Evolutionary conservation across 1,140 invertebrate species (phyloP).

Genomic region (Rhynchophorus ferrugineus): DNA sequence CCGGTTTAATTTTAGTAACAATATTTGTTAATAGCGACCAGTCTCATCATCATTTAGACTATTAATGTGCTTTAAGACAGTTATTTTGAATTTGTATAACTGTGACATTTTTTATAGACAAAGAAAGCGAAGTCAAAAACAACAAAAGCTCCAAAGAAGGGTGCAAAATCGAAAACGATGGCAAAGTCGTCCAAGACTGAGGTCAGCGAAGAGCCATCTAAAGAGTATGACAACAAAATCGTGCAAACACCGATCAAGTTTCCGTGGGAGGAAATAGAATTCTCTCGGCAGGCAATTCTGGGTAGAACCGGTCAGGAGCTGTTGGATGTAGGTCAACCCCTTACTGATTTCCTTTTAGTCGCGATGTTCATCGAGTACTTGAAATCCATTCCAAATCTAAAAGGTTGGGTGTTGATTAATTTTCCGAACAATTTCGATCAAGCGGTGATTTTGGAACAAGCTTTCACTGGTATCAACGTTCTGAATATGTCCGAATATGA

Average conservation of each 20-base stretch:
- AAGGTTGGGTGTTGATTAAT: conserved; percentile 55
- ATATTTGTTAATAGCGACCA: too few species aligned
- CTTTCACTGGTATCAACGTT: conserved; percentile 22
- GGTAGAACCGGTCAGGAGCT: conserved; percentile 49
- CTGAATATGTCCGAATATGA: conserved; percentile 4
- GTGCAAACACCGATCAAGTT: conserved; percentile 48
- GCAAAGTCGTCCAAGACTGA: conserved; percentile 8
- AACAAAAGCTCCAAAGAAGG: conserved; percentile 19
- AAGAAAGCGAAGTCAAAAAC: too few species aligned
- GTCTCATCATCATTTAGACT: too few species aligned
- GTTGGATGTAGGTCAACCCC: conserved; percentile 44
- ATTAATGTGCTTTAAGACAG: too few species aligned
- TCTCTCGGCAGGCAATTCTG: conserved; percentile 45
- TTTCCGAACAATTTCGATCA: conserved; percentile 51
- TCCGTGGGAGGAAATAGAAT: conserved; percentile 47
- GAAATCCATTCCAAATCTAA: conserved; percentile 42
- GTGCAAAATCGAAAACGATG: conserved; percentile 15
- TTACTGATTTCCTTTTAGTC: conserved; percentile 47
- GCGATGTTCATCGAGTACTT: conserved; percentile 53
- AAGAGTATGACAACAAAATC: conserved; percentile 22
- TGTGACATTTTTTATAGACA: too few species aligned
- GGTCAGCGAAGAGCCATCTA: neutral
- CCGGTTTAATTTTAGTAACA: too few species aligned
- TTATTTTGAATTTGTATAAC: too few species aligned
- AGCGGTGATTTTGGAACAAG: conserved; percentile 48